Percentiles rank a stretch among this genome's conserved stretches.
Conservation (phyloP, 1,140 invertebrate genomes). For the Drosophila seguyi region DNA sequence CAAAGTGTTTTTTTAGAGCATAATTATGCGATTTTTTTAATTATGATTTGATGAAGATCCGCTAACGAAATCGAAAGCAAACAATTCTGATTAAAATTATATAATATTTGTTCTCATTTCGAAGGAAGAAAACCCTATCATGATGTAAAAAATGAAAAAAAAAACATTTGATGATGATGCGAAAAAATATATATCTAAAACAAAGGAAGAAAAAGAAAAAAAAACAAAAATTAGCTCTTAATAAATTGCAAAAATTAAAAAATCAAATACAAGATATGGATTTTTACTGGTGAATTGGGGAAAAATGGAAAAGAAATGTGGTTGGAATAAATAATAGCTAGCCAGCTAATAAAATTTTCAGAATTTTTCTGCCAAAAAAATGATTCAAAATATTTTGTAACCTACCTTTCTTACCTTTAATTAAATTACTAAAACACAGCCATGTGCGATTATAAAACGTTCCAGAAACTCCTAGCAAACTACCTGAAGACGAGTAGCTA, state of each 20-base stretch:
- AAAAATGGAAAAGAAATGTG: too few species aligned
- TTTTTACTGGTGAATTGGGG: not conserved
- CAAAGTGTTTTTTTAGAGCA: conserved; percentile 82
- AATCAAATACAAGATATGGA: conserved; percentile 37
- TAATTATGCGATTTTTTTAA: conserved; percentile 74
- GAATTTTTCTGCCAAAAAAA: not conserved
- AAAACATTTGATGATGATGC: conserved; percentile 48
- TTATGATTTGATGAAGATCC: conserved; percentile 60
- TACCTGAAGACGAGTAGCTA: conserved; percentile 53
- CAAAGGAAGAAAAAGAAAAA: conserved; percentile 14
- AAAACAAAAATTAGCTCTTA: conserved; percentile 40
- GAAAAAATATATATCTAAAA: conserved; percentile 45
- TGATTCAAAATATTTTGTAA: not conserved
- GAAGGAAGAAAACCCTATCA: conserved; percentile 47
- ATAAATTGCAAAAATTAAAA: conserved; percentile 53
- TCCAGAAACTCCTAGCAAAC: conserved; percentile 15
- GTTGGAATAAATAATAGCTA: too few species aligned
- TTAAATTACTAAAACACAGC: not conserved
- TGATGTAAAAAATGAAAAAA: conserved; percentile 36
- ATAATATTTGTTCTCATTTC: conserved; percentile 45
- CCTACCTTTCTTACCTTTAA: not conserved
- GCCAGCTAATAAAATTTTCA: not conserved
- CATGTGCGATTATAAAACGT: not conserved
- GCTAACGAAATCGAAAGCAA: conserved; percentile 37
- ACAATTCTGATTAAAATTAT: conserved; percentile 32